Base-by-base conservation (phyloP, 2,797 vertebrate species). In the Carcharodon carcharias region DNA sequence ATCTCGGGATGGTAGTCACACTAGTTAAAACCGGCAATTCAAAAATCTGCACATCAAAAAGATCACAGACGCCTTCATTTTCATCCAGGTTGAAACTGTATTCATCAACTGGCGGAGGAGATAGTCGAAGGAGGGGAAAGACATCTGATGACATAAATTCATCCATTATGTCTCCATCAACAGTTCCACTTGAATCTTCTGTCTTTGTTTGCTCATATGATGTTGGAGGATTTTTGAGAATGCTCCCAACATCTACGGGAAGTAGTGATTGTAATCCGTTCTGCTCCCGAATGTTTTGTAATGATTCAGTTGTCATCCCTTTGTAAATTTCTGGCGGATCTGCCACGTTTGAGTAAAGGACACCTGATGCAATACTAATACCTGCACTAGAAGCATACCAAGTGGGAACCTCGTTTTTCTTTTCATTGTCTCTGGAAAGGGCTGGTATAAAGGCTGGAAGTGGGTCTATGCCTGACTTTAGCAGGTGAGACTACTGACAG, bases 1-100 rank as follows among this genome's bases (percentile, higher is more conserved):
- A 98, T 97, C 97, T 97, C 97, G 96, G 96, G 63, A n/a, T 69
- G 96, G 96, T 97, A 97, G 97, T 97, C 97, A 96, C 96, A 96
- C 97, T 97, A 98, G 97, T 98, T 98, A 98, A 95, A 95, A 95
- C 28, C 50, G 94, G 98, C 99, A 99, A 98, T 99, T 99, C 97
- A 99, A 98, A 67, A 97, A 99, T 99, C 98, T 99, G 99, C 96
- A 99, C 98, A 97, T 99, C 99, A 97, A 99, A 99, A 97, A 99
- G 98, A 98, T 99, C 99, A 97, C 99, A 99, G 96, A 99, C 98
- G 96, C 99, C 99, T 98, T 99, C 99, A 85, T 98, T 99, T 97
- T 99, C 99, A 96, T 99, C 99, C 98, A 99, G 98, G 97, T 99
- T 99, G 98, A 99, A 99, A 98, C 97, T 99, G 98, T 99, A 99